Evolutionary conservation across 1,140 invertebrate genomes (phyloP).

Genomic region (Potamilus streckersoni): DNA sequence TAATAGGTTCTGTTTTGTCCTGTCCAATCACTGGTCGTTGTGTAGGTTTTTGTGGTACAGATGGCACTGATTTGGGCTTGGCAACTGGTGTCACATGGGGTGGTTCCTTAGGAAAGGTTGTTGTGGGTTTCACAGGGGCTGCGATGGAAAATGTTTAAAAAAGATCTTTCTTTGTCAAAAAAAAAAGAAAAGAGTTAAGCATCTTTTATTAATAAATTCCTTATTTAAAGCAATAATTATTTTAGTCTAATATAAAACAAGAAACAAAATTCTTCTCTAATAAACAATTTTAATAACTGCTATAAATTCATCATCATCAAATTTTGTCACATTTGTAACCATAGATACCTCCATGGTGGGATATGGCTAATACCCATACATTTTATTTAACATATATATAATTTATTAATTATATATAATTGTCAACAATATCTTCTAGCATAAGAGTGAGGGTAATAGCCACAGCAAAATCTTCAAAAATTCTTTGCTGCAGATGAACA

Average conservation of each 20-base stretch:
- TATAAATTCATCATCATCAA: not conserved
- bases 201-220: not conserved
- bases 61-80: conserved; percentile 14
- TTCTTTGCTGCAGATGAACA: no score
- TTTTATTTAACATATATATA: no score
- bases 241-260: not conserved
- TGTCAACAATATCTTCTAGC: no score
- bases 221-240: not conserved
- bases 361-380: no score
- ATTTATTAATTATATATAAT: no score
- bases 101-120: conserved; percentile 10
- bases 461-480: no score
- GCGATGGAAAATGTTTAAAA: conserved; percentile 4
- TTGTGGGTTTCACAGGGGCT: conserved; percentile 16
- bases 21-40: conserved; percentile 40
- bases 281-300: conserved; percentile 2
- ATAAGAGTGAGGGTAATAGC: no score
- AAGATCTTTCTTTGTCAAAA: no score
- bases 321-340: no score
- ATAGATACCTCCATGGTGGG: no score
- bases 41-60: conserved; percentile 20
- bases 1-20: conserved; percentile 70
- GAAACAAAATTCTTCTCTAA: no score
- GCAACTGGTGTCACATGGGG: conserved; percentile 23
- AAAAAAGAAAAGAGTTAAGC: conserved; percentile 7